These are phyloP conservation scores for Ganaspis brasiliensis DNA, from an alignment of 2,888 invertebrate genomes.

Conservation along the genomic window DNA sequence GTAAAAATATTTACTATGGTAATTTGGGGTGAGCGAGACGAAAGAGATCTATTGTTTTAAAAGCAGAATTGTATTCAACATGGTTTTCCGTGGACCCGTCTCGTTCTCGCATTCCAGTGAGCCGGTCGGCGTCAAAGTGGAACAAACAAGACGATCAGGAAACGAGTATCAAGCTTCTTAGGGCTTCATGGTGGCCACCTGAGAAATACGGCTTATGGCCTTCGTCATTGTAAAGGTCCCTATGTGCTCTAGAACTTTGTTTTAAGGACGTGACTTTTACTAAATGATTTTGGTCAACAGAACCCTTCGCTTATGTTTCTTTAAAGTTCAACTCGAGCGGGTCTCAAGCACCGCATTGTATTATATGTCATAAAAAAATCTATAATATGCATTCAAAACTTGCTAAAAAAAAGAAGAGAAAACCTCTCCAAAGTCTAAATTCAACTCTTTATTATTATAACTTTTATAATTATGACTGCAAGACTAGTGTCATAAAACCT, in stretches of 20 bases:
- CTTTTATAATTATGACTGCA: slow-evolving; percentile 4
- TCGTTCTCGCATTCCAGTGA: slow-evolving; percentile 38
- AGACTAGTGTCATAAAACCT: neutral
- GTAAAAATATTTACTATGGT: slow-evolving; percentile 7
- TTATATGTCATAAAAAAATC: neutral
- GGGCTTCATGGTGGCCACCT: slow-evolving; percentile 43
- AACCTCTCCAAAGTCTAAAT: too few species aligned
- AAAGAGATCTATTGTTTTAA: slow-evolving; percentile 41
- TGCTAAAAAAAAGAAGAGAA: too few species aligned
- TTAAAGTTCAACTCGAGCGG: slow-evolving; percentile 20
- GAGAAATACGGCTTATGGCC: slow-evolving; percentile 34
- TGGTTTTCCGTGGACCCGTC: slow-evolving; percentile 36
- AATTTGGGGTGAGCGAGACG: neutral
- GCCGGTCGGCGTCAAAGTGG: slow-evolving; percentile 40
- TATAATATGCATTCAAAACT: neutral
- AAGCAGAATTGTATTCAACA: slow-evolving; percentile 28
- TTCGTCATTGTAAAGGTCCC: slow-evolving; percentile 25
- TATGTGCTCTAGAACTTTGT: slow-evolving; percentile 60
- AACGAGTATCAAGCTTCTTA: slow-evolving; percentile 42
- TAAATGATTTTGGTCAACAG: slow-evolving; percentile 67
- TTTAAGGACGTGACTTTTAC: slow-evolving; percentile 69
- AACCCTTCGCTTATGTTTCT: neutral
- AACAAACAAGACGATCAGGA: slow-evolving; percentile 35
- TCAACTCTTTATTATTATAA: neutral
- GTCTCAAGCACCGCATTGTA: neutral